Base-by-base conservation (phyloP, 1,140 invertebrate species). In the Tetragnatha versicolor region DNA sequence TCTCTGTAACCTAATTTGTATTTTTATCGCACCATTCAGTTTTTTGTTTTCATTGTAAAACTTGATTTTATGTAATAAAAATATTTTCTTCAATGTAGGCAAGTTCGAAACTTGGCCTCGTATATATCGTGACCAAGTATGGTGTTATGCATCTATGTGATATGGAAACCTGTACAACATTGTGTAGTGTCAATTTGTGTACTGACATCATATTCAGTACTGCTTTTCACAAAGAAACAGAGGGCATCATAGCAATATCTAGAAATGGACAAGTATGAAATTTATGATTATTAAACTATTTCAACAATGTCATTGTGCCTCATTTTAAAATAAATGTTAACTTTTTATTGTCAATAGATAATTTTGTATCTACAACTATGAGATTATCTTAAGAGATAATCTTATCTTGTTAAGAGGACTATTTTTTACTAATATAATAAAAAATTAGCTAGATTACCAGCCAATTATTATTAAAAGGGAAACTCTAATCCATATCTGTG, bases 41-140 rank as follows among this genome's bases (percentile, higher is more conserved):
- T n/a, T n/a, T n/a, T n/a, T n/a, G n/a, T n/a, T n/a, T n/a, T n/a
- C n/a, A n/a, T n/a, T n/a, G n/a, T n/a, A n/a, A n/a, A n/a, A n/a
- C n/a, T n/a, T n/a, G n/a, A n/a, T n/a, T n/a, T n/a, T n/a, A 17
- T 47, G 3, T 2, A 47, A 17, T 20, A 1, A 47, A 47, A 47
- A 12, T 3, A 3, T 3, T 10, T 7, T 22, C 12, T 42, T 39
- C n/a, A 17, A 27, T 82, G 1, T 79, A 87, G 86, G 85, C 85
- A 2, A 86, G 85, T 39, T 77, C 79, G 2, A 82, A 86, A 39
- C 83, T 84, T 68, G 86, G 86, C 1, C 81, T 87, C 42, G 81
- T 86, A 35, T 87, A 85, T 80, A 80, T 86, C 31, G 76, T 86
- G 3, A 86, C 86, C 17, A 87, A 87, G 78, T 87, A 87, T 82